phyloP scores from a whole-genome alignment of 2,797 vertebrate species.

The Alosa sapidissima region DNA sequence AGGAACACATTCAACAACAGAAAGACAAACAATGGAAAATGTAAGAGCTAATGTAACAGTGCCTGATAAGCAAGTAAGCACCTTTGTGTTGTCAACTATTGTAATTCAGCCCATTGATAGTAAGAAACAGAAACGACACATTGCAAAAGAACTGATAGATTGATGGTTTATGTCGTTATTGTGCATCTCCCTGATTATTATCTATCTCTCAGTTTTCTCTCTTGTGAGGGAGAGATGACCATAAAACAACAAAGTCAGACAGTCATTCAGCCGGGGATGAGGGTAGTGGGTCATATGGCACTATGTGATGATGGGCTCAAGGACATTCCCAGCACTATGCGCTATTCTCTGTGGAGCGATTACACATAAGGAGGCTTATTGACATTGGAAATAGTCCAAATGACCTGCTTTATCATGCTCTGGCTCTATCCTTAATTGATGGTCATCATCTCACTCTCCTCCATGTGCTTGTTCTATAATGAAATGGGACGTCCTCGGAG shows the following conservation, averaged over 20 bases:
- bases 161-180: not conserved
- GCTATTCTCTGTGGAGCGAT: not conserved
- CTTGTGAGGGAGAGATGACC: not conserved
- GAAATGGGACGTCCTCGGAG: not conserved
- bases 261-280: not conserved
- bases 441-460: not conserved
- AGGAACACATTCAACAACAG: constrained; percentile 19
- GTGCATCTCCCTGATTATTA: not conserved
- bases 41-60: not conserved
- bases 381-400: constrained; percentile 13
- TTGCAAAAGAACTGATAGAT: not conserved
- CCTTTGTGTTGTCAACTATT: not conserved
- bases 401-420: constrained; percentile 14
- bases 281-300: not conserved
- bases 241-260: not conserved
- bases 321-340: not conserved
- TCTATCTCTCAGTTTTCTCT: not conserved
- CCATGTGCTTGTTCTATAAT: not conserved
- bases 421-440: not conserved
- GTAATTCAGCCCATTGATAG: not conserved
- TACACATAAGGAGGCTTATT: not conserved
- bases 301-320: not conserved
- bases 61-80: not conserved
- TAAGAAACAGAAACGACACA: not conserved
- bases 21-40: constrained; percentile 23